Evolutionary conservation across 2,113 vertebrate genomes (phyloP), one percentile per base, ranked within the genome.

Genomic region (Misgurnus mizolepis): DNA sequence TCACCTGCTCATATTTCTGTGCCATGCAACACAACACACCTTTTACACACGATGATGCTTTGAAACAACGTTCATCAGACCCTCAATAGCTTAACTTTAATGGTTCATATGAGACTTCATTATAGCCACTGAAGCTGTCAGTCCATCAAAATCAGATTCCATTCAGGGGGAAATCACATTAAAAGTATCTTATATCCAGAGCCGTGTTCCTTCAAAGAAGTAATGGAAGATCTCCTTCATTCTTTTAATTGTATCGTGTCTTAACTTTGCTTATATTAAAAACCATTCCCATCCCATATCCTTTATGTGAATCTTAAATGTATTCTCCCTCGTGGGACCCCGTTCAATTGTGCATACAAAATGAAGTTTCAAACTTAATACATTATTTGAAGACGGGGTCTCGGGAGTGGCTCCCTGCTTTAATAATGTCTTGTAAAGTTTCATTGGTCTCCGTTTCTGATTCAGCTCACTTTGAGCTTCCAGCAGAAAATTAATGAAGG

Each of bases 311-410:
- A 90, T 91, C 87, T 91, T 89, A 89, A 91, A 90, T 91, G 85
- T 83, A 85, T 89, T 86, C 84, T 49, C 79, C 89, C 90, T 88
- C 85, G 0, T 83, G 90, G 89, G 89, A 82, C 78, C 78, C 67
- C 80, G 89, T 83, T 88, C 90, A 90, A 91, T 91, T 93, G 90
- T 92, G 90, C 82, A 84, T 88, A 85, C 86, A 82, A 93, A 92
- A 94, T 93, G 18, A 91, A 91, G 87, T 88, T 87, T 88, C 80
- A 82, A 91, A 88, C 82, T 90, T 90, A 86, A 85, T 86, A 86
- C 86, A 85, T 88, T 89, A 87, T 93, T 93, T 90, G 88, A 91
- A 90, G 87, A 65, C 72, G 11, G 67, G 82, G 77, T 93, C 92
- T 89, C 88, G 47, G 18, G 86, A 91, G 92, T 68, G 39, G 82